These are phyloP conservation scores for Brachyptera risi DNA, from an alignment of 2,888 invertebrate species.

Conservation along the genomic window DNA sequence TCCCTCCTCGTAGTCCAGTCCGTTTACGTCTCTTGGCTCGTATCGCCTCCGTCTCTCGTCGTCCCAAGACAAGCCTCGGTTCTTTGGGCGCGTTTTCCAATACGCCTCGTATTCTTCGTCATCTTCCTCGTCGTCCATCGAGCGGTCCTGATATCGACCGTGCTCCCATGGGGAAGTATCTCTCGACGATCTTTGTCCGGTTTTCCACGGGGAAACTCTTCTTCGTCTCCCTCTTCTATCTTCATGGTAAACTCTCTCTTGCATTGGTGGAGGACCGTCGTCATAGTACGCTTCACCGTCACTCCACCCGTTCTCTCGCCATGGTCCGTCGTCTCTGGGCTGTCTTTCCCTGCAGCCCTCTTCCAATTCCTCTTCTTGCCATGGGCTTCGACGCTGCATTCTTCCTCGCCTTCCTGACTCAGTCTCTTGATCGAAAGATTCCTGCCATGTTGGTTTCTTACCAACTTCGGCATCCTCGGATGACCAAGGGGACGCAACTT, in stretches of 20 bases:
- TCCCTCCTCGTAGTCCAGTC: slow-evolving; percentile 29
- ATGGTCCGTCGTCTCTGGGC: slow-evolving; percentile 26
- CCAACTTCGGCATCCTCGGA: slow-evolving; percentile 66
- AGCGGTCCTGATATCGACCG: slow-evolving; percentile 45
- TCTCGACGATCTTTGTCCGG: slow-evolving; percentile 59
- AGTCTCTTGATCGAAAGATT: slow-evolving; percentile 37
- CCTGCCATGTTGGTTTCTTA: slow-evolving; percentile 49
- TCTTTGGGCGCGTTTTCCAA: slow-evolving; percentile 50
- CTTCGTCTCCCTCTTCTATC: slow-evolving; percentile 38
- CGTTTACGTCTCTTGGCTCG: slow-evolving; percentile 29
- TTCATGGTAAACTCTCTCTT: slow-evolving; percentile 31
- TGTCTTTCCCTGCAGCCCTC: slow-evolving; percentile 38
- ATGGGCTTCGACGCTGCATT: slow-evolving; percentile 32
- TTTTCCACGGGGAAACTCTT: slow-evolving; percentile 39
- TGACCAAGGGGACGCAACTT: slow-evolving; percentile 68
- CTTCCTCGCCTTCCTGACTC: slow-evolving; percentile 44
- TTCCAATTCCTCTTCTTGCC: slow-evolving; percentile 40
- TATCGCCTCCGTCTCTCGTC: slow-evolving; percentile 42
- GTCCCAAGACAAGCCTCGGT: slow-evolving; percentile 51
- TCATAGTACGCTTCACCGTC: slow-evolving; percentile 40
- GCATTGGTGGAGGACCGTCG: slow-evolving; percentile 34
- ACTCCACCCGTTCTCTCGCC: slow-evolving; percentile 41
- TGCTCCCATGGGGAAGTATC: slow-evolving; percentile 81
- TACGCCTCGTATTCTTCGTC: slow-evolving; percentile 43
- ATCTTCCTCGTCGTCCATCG: slow-evolving; percentile 42